phyloP scores from a whole-genome alignment of 2,113 vertebrate species.

The Columbina picui region DNA sequence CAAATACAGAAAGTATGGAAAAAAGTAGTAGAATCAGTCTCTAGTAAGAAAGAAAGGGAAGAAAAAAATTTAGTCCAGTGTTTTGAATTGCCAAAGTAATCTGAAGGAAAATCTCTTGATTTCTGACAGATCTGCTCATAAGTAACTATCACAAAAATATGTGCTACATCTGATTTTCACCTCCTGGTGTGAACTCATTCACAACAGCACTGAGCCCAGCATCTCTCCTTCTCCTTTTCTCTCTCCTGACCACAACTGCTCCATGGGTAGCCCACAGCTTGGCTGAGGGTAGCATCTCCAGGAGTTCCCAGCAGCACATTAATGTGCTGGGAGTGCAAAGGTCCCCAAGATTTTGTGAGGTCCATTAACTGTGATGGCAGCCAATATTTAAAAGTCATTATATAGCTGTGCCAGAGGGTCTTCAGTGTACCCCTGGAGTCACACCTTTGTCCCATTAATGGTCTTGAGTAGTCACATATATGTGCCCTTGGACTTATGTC shows the following conservation, averaged over 20 bases:
- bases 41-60: not conserved
- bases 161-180: not conserved
- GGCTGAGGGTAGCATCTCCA: not conserved
- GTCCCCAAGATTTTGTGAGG: not conserved
- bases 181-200: not conserved
- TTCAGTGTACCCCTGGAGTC: too few species aligned
- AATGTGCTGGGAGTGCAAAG: not conserved
- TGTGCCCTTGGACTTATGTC: not conserved
- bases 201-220: not conserved
- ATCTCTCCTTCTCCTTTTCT: not conserved
- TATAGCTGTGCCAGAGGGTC: not conserved
- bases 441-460: not conserved
- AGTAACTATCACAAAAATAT: not conserved
- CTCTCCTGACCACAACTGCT: not conserved
- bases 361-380: not conserved
- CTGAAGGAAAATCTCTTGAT: not conserved
- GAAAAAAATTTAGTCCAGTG: not conserved
- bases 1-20: not conserved
- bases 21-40: not conserved
- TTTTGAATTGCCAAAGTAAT: not conserved
- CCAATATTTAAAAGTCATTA: not conserved
- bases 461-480: not conserved
- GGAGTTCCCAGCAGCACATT: not conserved
- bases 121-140: not conserved
- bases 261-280: not conserved